Evolutionary conservation across 2,888 invertebrate species (phyloP).

Genomic region (Eucera pruinosa): DNA sequence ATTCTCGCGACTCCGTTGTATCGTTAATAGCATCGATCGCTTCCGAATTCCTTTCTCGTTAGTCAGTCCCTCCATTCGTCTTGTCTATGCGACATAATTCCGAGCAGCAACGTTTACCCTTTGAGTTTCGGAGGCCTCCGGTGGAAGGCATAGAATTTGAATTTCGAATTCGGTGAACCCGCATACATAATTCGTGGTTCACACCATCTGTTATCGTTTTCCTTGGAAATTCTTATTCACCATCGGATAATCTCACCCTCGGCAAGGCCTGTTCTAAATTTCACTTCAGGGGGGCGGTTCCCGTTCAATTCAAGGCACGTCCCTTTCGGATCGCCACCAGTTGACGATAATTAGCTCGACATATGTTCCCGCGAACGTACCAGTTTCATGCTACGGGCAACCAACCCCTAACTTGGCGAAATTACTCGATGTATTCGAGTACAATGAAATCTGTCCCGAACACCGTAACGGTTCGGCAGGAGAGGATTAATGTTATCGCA

Average conservation of each 20-base stretch:
- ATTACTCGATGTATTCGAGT: conserved; percentile 27
- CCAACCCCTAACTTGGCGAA: conserved; percentile 15
- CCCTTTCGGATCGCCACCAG: conserved; percentile 6
- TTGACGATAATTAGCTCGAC: conserved; percentile 46
- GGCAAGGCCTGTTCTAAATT: conserved; percentile 37
- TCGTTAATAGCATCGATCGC: background rate
- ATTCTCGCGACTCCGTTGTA: background rate
- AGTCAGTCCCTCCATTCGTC: background rate
- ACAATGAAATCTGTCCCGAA: conserved; percentile 29
- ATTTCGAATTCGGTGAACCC: conserved; percentile 36
- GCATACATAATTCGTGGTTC: conserved; percentile 25
- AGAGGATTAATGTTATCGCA: conserved; percentile 28
- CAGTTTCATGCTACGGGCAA: background rate
- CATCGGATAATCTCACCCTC: conserved; percentile 37
- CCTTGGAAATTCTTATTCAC: conserved; percentile 30
- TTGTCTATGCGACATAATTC: conserved; percentile 2
- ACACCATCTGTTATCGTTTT: conserved; percentile 49
- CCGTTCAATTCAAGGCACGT: conserved; percentile 23
- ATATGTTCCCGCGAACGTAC: conserved; percentile 51
- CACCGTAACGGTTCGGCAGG: conserved; percentile 36
- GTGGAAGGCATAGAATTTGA: no score
- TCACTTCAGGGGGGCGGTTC: conserved; percentile 20
- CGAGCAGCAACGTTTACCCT: conserved; percentile 20
- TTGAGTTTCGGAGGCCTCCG: background rate
- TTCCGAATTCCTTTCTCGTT: conserved; percentile 18